Base-by-base conservation (phyloP, 2,888 invertebrate species). In the Pristionchus fissidentatus region DNA sequence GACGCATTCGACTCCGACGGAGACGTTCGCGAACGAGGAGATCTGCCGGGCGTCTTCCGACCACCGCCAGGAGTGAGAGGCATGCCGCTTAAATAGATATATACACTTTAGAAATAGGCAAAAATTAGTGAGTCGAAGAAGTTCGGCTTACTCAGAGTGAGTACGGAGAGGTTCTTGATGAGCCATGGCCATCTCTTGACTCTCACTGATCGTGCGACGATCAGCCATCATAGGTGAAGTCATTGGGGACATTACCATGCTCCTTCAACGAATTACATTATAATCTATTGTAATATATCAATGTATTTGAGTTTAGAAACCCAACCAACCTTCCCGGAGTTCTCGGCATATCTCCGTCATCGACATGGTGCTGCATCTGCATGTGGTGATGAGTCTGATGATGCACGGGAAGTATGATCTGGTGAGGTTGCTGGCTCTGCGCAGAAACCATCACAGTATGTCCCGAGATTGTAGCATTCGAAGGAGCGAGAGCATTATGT, bases 311-410 rank as follows among this genome's bases (percentile, higher is more conserved):
- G 29, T n/a, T n/a, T n/a, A n/a, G n/a, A n/a, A n/a, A n/a, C n/a
- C n/a, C n/a, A n/a, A n/a, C n/a, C 26, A 5, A 80, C 80, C 32
- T 38, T 80, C 80, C 80, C 57, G 60, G 80, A 29, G 80, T 80
- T 49, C 57, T 49, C 35, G 78, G 55, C 0, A 78, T 19, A 29
- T 79, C 79, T 1, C 57, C 79, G 1, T 52, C 70, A 77, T 52
- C 22, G n/a, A n/a, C 10, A 43, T 41, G 41, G 15, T 73, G 49
- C 10, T 49, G 22, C 35, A 35, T 19, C n/a, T 15, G 10, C n/a
- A 38, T 35, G 1, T 26, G 57, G 57, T 38, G 26, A 15, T 15
- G 62, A n/a, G 29, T n/a, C 19, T 60, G 62, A 60, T 60, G 62
- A 41, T 35, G 32, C 10, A 19, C 15, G 8, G 79, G 46, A 8